Evolutionary conservation across 2,797 vertebrate species (phyloP), one percentile per base, ranked within the genome.

Genomic region (Paramormyrops hopkinsi): DNA sequence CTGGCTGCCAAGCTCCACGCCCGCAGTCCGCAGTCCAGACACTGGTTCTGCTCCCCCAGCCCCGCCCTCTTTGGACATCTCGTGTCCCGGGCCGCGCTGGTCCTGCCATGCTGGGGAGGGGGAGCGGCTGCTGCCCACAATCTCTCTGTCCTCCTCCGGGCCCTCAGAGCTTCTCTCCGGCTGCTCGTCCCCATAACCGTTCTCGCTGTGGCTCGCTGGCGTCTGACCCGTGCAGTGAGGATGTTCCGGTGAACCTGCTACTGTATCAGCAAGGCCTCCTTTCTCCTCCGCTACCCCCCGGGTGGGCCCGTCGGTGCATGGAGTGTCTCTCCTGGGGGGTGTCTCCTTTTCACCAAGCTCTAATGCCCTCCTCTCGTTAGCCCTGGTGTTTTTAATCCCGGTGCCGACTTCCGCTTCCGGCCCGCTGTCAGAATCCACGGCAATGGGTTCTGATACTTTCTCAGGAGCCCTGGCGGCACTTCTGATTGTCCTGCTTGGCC

Each of bases 1-100:
- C 89, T 97, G 96, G 94, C 96, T 96, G 89, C 96, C 96, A 90
- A 97, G 95, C 90, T 96, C 96, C 69, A 97, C 96, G 3, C 95
- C 94, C 53, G 25, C 82, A 0, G 96, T 90, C 88, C 96, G 91
- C 93, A 93, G 94, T 93, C 95, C 92, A 0, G 95, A 95, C 94
- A 96, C 96, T 0, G 96, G 93, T 90, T 97, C 96, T 3, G 96
- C 95, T 9, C 94, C 92, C 0, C 93, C 94, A 89, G 95, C 92
- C 94, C 95, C 94, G 2, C 86, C 69, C 65, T 90, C 90, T 37
- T 88, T 88, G 54, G 90, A 90, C n/a, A 86, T 85, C 88, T 91
- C 88, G 25, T 54, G 89, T 91, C 95, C 95, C 89, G 83, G 94
- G 95, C 95, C 88, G 95, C 93, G 90, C 96, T 95, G 95, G 90